Percentiles rank a stretch among this genome's conserved stretches.
Conservation (phyloP, 1,140 invertebrate genomes). For the Bacillus rossius region DNA sequence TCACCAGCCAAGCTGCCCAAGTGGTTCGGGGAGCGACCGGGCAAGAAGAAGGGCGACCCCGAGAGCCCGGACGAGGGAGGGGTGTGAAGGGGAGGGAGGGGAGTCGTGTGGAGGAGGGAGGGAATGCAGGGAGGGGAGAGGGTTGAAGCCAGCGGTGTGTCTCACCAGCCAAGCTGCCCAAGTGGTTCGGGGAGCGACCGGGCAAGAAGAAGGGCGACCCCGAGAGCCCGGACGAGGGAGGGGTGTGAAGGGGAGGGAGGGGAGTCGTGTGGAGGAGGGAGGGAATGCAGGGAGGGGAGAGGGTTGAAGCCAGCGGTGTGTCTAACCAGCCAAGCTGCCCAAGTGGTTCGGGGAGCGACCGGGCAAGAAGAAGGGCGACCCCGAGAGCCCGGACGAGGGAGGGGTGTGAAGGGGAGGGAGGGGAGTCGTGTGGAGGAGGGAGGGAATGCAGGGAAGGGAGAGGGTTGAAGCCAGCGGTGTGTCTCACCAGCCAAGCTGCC, state of each 20-base stretch:
- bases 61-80: slow-evolving; percentile 86
- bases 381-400: slow-evolving; percentile 82
- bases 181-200: slow-evolving; percentile 90
- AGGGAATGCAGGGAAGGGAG: too few relatives aligned
- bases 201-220: slow-evolving; percentile 84
- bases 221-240: slow-evolving; percentile 83
- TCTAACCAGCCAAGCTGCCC: slow-evolving; percentile 68
- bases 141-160: too few relatives aligned
- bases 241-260: too few relatives aligned
- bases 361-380: slow-evolving; percentile 82
- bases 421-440: too few relatives aligned
- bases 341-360: slow-evolving; percentile 93
- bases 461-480: too few relatives aligned
- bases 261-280: too few relatives aligned
- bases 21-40: slow-evolving; percentile 90
- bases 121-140: too few relatives aligned
- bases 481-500: slow-evolving; percentile 67
- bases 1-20: slow-evolving; percentile 77
- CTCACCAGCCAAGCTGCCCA: slow-evolving; percentile 72
- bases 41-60: slow-evolving; percentile 81
- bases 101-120: too few relatives aligned
- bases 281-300: too few relatives aligned
- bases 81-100: too few relatives aligned
- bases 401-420: too few relatives aligned
- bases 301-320: too few relatives aligned